Conservation (phyloP, 2,113 vertebrate genomes). For the Anolis sagrei region DNA sequence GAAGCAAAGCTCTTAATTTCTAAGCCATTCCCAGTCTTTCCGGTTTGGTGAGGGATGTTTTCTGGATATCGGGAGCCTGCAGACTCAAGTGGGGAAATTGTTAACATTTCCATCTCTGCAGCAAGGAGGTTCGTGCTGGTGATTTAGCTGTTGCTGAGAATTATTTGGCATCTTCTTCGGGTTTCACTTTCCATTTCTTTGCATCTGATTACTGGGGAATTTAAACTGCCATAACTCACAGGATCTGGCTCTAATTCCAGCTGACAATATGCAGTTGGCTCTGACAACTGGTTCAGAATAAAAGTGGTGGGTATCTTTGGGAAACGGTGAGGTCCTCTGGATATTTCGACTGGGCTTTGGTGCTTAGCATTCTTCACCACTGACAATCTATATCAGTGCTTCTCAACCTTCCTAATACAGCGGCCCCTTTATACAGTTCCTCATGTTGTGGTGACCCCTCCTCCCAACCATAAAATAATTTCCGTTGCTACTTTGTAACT, state of each 20-base stretch:
- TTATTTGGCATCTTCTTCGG: conserved; percentile 16
- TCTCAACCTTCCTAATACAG: no score
- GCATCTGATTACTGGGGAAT: conserved; percentile 37
- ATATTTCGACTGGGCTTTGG: no score
- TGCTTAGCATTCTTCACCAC: no score
- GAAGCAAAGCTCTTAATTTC: background rate
- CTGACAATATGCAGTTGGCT: conserved; percentile 24
- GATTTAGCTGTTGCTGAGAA: conserved; percentile 31
- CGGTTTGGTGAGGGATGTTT: background rate
- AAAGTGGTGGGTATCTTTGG: background rate
- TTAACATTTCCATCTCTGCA: conserved; percentile 26
- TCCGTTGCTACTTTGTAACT: no score
- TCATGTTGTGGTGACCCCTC: no score
- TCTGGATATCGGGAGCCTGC: background rate
- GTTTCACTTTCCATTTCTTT: conserved; percentile 32
- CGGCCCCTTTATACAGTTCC: no score
- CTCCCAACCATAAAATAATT: no score
- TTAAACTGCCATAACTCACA: conserved; percentile 25
- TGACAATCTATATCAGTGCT: no score
- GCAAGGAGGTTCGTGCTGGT: background rate
- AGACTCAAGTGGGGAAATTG: background rate
- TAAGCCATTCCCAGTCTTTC: background rate
- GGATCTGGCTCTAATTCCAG: conserved; percentile 18
- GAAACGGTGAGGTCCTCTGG: no score
- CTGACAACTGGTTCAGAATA: background rate